Evolutionary conservation across 2,113 vertebrate genomes (phyloP).

Genomic region (Saguinus imperator): DNA sequence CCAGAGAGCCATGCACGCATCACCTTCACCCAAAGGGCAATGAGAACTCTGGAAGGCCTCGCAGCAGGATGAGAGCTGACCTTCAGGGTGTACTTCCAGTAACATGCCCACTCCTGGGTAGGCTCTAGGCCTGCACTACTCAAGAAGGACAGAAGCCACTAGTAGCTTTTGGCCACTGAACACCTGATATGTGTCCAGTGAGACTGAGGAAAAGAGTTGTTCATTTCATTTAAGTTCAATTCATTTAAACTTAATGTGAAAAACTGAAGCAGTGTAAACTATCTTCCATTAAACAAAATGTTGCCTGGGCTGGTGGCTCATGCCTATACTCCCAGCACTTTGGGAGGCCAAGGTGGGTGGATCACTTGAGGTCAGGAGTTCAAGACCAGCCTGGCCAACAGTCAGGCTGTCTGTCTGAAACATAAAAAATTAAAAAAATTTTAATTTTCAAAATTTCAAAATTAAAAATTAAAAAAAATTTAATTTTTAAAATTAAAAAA

Average conservation of each 20-base stretch:
- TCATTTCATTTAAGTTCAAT: background rate
- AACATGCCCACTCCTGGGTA: too few relatives aligned
- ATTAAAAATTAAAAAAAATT: too few relatives aligned
- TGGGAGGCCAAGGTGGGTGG: too few relatives aligned
- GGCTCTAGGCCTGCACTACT: background rate
- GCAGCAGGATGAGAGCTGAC: background rate
- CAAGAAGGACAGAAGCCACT: background rate
- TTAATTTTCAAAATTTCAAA: too few relatives aligned
- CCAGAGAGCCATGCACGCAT: background rate
- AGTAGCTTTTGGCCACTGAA: background rate
- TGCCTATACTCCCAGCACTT: too few relatives aligned
- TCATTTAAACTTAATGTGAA: background rate
- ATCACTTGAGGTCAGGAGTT: too few relatives aligned
- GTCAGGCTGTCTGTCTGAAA: too few relatives aligned
- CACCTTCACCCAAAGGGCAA: background rate
- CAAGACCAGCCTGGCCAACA: too few relatives aligned
- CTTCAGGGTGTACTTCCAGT: background rate
- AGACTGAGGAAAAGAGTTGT: background rate
- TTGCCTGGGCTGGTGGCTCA: background rate
- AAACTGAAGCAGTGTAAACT: background rate
- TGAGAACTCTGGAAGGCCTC: background rate
- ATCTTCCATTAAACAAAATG: background rate
- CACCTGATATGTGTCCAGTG: background rate
- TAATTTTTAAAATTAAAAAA: too few relatives aligned
- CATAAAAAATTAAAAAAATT: too few relatives aligned